These are phyloP conservation scores for Patiria miniata DNA, from an alignment of 35 echinoderm and acorn worm genomes.

Conservation along the genomic window DNA sequence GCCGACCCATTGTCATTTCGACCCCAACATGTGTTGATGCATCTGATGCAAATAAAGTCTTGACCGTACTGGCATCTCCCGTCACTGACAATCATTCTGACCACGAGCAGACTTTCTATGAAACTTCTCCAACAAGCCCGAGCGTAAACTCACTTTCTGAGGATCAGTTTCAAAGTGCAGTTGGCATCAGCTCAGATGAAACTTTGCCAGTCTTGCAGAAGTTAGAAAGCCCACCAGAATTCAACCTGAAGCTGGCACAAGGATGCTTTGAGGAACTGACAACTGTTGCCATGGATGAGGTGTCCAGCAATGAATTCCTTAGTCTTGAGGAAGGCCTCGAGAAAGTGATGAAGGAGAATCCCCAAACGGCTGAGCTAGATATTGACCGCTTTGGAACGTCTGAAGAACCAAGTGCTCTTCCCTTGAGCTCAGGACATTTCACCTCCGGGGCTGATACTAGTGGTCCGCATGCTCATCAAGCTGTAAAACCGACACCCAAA, in stretches of 20 bases:
- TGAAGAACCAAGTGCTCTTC: not conserved
- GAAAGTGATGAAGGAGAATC: not conserved
- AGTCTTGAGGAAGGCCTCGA: conserved; percentile 11
- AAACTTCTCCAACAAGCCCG: not conserved
- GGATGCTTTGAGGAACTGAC: not conserved
- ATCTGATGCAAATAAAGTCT: not conserved
- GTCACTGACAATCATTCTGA: conserved; percentile 21
- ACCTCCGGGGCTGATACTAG: not conserved
- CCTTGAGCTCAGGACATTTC: conserved; percentile 2
- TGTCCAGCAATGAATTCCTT: conserved; percentile 1
- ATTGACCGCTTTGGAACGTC: not conserved
- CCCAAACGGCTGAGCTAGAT: not conserved
- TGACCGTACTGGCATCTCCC: not conserved
- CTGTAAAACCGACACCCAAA: not conserved
- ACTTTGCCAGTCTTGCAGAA: conserved; percentile 5
- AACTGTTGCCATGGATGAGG: not conserved
- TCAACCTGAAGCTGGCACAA: not conserved
- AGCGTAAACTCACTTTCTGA: conserved; percentile 3
- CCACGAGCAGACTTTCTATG: not conserved
- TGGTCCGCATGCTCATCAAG: not conserved
- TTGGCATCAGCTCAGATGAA: not conserved
- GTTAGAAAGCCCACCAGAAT: not conserved
- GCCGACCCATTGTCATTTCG: conserved; percentile 37
- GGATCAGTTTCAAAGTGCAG: conserved; percentile 38
- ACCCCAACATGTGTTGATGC: conserved; percentile 56